phyloP scores from a whole-genome alignment of 1,140 invertebrate genomes.

The Cylas formicarius region DNA sequence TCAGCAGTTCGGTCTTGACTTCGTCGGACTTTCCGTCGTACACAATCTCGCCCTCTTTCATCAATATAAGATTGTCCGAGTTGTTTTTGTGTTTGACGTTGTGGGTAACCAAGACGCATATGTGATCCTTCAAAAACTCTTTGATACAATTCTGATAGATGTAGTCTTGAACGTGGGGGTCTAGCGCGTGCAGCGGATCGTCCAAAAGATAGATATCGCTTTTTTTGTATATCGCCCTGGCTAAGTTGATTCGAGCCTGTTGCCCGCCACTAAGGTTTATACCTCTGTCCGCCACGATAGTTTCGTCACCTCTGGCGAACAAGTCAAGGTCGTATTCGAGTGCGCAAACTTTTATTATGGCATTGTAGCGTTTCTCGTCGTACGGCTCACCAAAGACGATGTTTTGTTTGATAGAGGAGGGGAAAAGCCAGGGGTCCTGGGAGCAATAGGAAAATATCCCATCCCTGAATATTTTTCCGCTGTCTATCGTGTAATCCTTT shows the following conservation, averaged over 20 bases:
- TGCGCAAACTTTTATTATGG: slow-evolving; percentile 25
- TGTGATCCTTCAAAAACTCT: slow-evolving; percentile 61
- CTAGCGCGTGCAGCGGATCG: slow-evolving; percentile 76
- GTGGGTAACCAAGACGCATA: slow-evolving; percentile 69
- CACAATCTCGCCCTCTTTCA: slow-evolving; percentile 19
- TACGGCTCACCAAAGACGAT: slow-evolving; percentile 52
- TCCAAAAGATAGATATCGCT: slow-evolving; percentile 74
- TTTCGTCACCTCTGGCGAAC: slow-evolving; percentile 56
- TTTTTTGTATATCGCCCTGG: slow-evolving; percentile 72
- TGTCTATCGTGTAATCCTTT: slow-evolving; percentile 56
- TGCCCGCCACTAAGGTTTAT: slow-evolving; percentile 77
- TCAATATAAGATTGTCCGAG: slow-evolving; percentile 24
- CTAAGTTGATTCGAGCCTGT: slow-evolving; percentile 82
- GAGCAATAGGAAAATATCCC: slow-evolving; percentile 71
- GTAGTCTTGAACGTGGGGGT: slow-evolving; percentile 71
- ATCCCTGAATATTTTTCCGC: slow-evolving; percentile 44
- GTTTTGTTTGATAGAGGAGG: slow-evolving; percentile 54
- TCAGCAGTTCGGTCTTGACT: slow-evolving; percentile 16
- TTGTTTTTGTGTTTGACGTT: slow-evolving; percentile 44
- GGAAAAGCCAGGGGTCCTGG: slow-evolving; percentile 73
- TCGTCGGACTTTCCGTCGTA: slow-evolving; percentile 16
- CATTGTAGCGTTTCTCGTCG: slow-evolving; percentile 31
- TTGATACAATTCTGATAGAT: slow-evolving; percentile 68
- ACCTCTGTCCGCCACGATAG: slow-evolving; percentile 77
- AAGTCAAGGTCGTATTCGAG: slow-evolving; percentile 26